Evolutionary conservation across 2,888 invertebrate genomes (phyloP), one percentile per base, ranked within the genome.

Genomic region (Heteromurus nitidus): DNA sequence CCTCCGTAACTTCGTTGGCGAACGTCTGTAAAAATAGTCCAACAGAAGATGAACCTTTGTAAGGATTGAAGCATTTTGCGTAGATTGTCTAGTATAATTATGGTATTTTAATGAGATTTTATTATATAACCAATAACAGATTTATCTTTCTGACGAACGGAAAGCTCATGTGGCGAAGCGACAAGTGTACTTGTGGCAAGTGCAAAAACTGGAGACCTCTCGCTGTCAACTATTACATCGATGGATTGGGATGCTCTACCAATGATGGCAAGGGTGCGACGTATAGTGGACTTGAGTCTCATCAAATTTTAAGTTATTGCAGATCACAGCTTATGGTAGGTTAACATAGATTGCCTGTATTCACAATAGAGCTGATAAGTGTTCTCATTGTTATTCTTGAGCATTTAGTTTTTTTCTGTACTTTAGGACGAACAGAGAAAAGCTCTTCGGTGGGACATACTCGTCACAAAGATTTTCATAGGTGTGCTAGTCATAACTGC

Each of bases 121-220:
- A n/a, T n/a, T n/a, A n/a, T n/a, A n/a, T n/a, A n/a, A n/a, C n/a
- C n/a, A n/a, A n/a, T n/a, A n/a, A n/a, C n/a, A 55, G 55, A 55
- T 68, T 68, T 18, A 68, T 68, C 30, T 50, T 68, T 20, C 16
- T 50, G 28, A 50, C 47, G 1, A 68, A 28, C 30, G 68, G 68
- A 18, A 16, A 47, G 18, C 11, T 68, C 20, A 50, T 68, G 68
- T 68, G 68, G 50, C 24, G 68, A 11, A 50, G 50, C 11, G 24
- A 30, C 22, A 16, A 20, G 11, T 68, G 68, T 28, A 18, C 50
- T 16, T 50, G 50, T 68, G 50, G 50, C 18, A n/a, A 16, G 13
- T 68, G 68, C 42, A 68, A 26, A 28, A 9, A 26, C 28, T 68
- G 50, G 28, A n/a, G 16, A 24, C 50, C 50, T 22, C 30, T 50